Conservation (phyloP, 1,140 invertebrate species). For the Orussus abietinus region DNA sequence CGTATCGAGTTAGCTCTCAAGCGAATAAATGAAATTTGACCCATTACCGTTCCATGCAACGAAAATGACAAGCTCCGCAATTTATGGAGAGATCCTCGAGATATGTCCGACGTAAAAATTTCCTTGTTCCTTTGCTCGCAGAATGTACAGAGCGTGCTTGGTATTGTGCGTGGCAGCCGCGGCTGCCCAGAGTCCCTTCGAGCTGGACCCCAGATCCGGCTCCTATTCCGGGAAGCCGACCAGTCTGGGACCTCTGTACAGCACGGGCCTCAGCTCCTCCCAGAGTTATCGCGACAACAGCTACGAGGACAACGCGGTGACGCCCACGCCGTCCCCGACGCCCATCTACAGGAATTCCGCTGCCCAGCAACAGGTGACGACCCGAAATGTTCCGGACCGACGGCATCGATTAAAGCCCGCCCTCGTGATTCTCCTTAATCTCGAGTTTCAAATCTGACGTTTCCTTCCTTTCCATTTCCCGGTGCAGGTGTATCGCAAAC, state of each 20-base stretch:
- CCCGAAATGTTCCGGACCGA: too few species aligned
- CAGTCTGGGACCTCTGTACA: conserved; percentile 40
- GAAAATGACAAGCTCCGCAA: too few species aligned
- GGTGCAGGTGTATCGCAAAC: conserved; percentile 25
- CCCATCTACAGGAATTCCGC: conserved; percentile 37
- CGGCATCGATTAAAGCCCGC: too few species aligned
- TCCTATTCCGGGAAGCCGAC: conserved; percentile 40
- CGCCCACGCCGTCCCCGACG: conserved; percentile 44
- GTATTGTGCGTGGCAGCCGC: conserved; percentile 34
- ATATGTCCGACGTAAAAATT: too few species aligned
- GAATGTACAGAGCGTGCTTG: conserved; percentile 44
- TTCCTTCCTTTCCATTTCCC: conserved; percentile 8
- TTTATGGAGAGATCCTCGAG: too few species aligned
- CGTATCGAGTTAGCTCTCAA: too few species aligned
- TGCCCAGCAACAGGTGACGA: conserved; percentile 26
- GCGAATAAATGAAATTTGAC: too few species aligned
- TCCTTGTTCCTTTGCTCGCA: conserved; percentile 14
- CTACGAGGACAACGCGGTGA: conserved; percentile 51
- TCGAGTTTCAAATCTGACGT: too few species aligned
- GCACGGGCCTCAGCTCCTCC: conserved; percentile 29
- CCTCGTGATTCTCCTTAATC: too few species aligned
- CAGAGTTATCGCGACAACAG: conserved; percentile 47
- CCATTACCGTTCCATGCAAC: too few species aligned
- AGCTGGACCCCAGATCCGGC: conserved; percentile 41
- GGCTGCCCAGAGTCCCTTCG: conserved; percentile 40